Base-by-base conservation (phyloP, 2,888 invertebrate genomes). In the Caenorhabditis sp. region DNA sequence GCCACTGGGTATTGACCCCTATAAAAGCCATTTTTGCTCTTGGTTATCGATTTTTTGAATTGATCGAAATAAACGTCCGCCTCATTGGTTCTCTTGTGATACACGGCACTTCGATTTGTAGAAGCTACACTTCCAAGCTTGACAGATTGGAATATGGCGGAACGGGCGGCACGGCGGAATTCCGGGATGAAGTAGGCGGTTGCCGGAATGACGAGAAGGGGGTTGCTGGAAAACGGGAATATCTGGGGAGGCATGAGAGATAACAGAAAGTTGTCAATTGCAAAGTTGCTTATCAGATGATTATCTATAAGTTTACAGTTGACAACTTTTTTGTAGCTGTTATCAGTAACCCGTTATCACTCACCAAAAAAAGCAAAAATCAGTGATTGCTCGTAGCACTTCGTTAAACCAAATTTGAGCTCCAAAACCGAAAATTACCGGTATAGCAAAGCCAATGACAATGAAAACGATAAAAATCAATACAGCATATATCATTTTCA, bases 1-100 rank as follows among this genome's bases (percentile, higher is more conserved):
- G 51, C 24, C 22, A 51, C 51, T 2, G 51, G 51, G 20, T 51
- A 51, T 1, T n/a, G 47, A 15, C 15, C 15, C 6, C n/a, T n/a
- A n/a, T n/a, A n/a, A n/a, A n/a, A n/a, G n/a, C n/a, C n/a, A n/a
- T n/a, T n/a, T n/a, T n/a, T n/a, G n/a, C n/a, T n/a, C 32, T 32
- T 5, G 18, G n/a, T 32, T 15, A 9, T 47, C 58, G 78, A 58
- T 24, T 60, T 78, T 15, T 79, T 68, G 56, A 79, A 79, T 2
- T 60, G 53, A 53, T 79, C 71, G 55, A 79, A 71, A 35, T 78
- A 71, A 13, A 78, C 53, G 44, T 78, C 78, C 11, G 37, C 78
- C 24, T 78, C 58, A 64, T 78, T 71, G 3, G 53, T 22, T 18
- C 35, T 55, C 9, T 26, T 18, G 5, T 58, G 24, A 55, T 72